phyloP scores from a whole-genome alignment of 2,113 vertebrate genomes.

The Prunella fulvescens region DNA sequence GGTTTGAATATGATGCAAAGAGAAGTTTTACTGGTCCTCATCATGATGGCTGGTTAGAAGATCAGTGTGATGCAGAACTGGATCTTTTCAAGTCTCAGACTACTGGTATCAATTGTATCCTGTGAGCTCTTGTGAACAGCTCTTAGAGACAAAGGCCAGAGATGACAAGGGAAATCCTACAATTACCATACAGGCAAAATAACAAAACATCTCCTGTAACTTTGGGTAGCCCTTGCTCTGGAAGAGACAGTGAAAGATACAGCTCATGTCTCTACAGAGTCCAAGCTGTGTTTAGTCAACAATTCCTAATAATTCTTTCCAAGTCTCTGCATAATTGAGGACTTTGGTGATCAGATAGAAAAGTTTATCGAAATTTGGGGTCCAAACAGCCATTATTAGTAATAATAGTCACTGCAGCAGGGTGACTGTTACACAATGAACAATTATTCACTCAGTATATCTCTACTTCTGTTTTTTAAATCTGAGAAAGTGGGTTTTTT shows the following conservation, averaged over 20 bases:
- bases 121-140: neutral
- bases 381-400: neutral
- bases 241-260: neutral
- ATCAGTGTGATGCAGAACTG: neutral
- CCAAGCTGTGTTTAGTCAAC: neutral
- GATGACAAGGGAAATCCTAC: neutral
- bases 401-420: neutral
- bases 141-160: neutral
- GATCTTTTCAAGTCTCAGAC: neutral
- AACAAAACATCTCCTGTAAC: neutral
- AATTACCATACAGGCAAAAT: neutral
- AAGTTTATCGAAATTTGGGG: neutral
- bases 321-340: neutral
- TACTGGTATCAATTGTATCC: neutral
- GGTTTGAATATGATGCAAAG: neutral
- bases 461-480: neutral
- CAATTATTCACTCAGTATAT: neutral
- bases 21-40: neutral
- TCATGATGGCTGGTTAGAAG: neutral
- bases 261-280: neutral
- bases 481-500: neutral
- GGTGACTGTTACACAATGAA: neutral
- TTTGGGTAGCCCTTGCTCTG: neutral
- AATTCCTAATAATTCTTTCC: neutral
- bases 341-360: neutral